Evolutionary conservation across 1,140 invertebrate species (phyloP).

Genomic region (Drosophila lowei): DNA sequence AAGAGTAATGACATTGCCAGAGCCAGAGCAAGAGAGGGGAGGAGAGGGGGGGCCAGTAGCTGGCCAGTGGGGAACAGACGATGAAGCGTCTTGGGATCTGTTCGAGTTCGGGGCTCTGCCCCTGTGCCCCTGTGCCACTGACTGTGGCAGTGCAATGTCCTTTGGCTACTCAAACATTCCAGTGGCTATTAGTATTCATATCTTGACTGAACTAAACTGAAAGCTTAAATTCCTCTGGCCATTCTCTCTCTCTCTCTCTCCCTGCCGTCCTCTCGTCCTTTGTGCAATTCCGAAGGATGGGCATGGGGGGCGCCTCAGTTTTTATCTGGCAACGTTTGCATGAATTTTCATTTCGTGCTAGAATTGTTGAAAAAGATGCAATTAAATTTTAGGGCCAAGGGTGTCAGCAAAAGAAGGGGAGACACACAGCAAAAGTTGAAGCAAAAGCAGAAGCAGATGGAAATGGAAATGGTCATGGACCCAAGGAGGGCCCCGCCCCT

Average conservation of each 20-base stretch:
- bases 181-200: conserved; percentile 82
- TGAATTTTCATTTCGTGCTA: conserved; percentile 79
- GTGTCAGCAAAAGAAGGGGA: conserved; percentile 15
- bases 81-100: conserved; percentile 55
- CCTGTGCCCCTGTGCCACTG: neutral
- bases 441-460: conserved; percentile 11
- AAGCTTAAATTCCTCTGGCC: conserved; percentile 76
- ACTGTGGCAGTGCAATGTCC: conserved; percentile 69
- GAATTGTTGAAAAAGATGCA: conserved; percentile 80
- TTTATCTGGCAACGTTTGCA: conserved; percentile 69
- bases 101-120: conserved; percentile 20
- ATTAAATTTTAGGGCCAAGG: conserved; percentile 75
- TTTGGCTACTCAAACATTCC: conserved; percentile 80
- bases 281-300: neutral
- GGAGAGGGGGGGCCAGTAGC: too few relatives aligned
- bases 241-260: conserved; percentile 14
- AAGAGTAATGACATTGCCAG: conserved; percentile 79
- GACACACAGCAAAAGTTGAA: neutral
- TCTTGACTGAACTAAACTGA: conserved; percentile 81
- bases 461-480: conserved; percentile 40
- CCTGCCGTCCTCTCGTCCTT: conserved; percentile 13
- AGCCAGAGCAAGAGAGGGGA: neutral
- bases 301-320: conserved; percentile 19
- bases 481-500: neutral
- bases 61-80: neutral